These are phyloP conservation scores for Pachypeltis micranthus DNA, from an alignment of 1,140 invertebrate species.

Conservation along the genomic window DNA sequence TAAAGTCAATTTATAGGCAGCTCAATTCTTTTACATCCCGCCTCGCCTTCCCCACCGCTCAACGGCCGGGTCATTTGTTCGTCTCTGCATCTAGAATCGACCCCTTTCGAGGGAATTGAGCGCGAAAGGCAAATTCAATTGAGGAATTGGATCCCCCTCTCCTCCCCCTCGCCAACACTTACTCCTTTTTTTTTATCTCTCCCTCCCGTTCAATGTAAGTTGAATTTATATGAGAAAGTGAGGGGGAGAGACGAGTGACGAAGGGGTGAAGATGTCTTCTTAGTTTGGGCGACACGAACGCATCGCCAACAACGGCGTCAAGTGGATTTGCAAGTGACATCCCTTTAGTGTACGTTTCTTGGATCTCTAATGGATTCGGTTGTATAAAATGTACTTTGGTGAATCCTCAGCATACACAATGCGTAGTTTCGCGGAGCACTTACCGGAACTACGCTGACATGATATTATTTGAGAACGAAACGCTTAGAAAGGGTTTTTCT, in stretches of 20 bases:
- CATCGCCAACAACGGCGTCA: neutral
- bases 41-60: too few species aligned
- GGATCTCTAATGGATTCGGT: neutral
- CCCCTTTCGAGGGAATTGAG: too few species aligned
- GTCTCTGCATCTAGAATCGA: too few species aligned
- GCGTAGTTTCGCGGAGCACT: neutral
- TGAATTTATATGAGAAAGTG: slow-evolving; percentile 5
- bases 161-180: too few species aligned
- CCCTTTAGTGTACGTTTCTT: neutral
- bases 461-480: too few species aligned
- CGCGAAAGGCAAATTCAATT: too few species aligned
- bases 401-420: slow-evolving; percentile 4
- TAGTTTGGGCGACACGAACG: neutral
- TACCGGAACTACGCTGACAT: too few species aligned
- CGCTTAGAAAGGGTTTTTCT: too few species aligned
- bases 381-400: neutral
- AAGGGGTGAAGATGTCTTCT: neutral
- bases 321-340: slow-evolving; percentile 8
- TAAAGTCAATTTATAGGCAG: too few species aligned
- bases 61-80: too few species aligned
- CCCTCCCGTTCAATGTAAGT: neutral
- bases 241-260: too few species aligned
- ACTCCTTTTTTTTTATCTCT: neutral
- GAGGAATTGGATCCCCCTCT: slow-evolving; percentile 1
- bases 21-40: too few species aligned